phyloP scores from a whole-genome alignment of 1,140 invertebrate species.

The Harpegnathos saltator region DNA sequence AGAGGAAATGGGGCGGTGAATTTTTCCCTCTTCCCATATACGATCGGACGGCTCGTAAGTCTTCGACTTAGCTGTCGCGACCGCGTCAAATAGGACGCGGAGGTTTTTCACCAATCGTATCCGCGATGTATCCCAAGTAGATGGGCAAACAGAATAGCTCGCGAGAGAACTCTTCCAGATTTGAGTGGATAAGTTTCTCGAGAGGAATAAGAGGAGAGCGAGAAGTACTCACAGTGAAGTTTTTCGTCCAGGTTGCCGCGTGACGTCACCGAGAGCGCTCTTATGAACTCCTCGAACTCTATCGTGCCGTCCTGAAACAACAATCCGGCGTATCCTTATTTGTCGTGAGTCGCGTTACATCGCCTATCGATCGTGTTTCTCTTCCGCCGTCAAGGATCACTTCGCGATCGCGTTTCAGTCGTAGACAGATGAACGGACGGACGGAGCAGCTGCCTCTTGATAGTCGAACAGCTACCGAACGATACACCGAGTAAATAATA shows the following conservation, averaged over 20 bases:
- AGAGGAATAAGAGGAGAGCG: neutral
- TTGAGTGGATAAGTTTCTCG: conserved; percentile 28
- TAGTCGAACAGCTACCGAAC: neutral
- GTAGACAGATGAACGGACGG: neutral
- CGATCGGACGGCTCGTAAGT: conserved; percentile 3
- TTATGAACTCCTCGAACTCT: conserved; percentile 99
- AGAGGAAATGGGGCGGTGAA: neutral
- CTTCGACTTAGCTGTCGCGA: neutral
- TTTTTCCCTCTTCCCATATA: neutral
- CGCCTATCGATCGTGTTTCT: conserved; percentile 1
- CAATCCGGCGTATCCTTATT: conserved; percentile 42
- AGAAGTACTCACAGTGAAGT: conserved; percentile 94
- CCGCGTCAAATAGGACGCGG: conserved; percentile 3
- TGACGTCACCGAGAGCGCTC: conserved; percentile 97
- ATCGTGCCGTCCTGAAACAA: conserved; percentile 96
- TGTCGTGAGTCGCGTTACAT: neutral
- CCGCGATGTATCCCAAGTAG: neutral
- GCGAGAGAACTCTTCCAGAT: neutral
- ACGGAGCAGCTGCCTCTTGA: conserved; percentile 12
- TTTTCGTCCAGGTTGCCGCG: conserved; percentile 98
- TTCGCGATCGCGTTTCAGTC: conserved; percentile 31
- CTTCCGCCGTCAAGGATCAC: conserved; percentile 17
- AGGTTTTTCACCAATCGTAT: neutral
- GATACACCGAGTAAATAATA: conserved; percentile 25
- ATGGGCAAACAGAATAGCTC: conserved; percentile 3